Percentiles rank a stretch among this genome's conserved stretches.
Conservation (phyloP, 2,797 vertebrate genomes). For the Coilia nasus region DNA sequence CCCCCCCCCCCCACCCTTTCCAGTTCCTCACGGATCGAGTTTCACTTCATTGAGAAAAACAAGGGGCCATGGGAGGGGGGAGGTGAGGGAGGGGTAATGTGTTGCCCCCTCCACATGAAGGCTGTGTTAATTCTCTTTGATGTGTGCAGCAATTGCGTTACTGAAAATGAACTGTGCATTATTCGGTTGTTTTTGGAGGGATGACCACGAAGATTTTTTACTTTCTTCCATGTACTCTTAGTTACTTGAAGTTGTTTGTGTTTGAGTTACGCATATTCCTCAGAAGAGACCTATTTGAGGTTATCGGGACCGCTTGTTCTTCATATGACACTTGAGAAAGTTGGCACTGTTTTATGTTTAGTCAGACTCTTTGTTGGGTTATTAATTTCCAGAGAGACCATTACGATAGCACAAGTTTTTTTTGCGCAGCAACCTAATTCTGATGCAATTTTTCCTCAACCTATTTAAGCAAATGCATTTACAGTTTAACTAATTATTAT, state of each 20-base stretch:
- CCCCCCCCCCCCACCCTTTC: conserved; percentile 36
- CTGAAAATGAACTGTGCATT: not conserved
- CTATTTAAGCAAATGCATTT: too few relatives aligned
- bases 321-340: not conserved
- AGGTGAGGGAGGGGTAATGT: conserved; percentile 40
- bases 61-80: conserved; percentile 62
- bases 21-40: conserved; percentile 71
- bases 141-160: not conserved
- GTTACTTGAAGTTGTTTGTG: not conserved
- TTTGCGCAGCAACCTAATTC: not conserved
- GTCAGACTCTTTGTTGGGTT: not conserved
- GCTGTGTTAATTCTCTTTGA: conserved; percentile 8
- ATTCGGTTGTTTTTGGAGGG: not conserved
- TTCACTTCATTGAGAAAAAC: conserved; percentile 85
- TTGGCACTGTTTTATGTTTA: not conserved
- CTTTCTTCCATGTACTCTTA: not conserved
- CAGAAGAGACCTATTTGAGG: not conserved
- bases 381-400: not conserved
- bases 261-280: not conserved
- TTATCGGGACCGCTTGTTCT: not conserved
- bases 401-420: conserved; percentile 1
- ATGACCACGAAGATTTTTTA: not conserved
- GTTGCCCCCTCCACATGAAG: conserved; percentile 22
- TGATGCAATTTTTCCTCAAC: not conserved
- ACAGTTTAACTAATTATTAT: not conserved